Base-by-base conservation (phyloP, 2,113 vertebrate species). In the Pithys albifrons region DNA sequence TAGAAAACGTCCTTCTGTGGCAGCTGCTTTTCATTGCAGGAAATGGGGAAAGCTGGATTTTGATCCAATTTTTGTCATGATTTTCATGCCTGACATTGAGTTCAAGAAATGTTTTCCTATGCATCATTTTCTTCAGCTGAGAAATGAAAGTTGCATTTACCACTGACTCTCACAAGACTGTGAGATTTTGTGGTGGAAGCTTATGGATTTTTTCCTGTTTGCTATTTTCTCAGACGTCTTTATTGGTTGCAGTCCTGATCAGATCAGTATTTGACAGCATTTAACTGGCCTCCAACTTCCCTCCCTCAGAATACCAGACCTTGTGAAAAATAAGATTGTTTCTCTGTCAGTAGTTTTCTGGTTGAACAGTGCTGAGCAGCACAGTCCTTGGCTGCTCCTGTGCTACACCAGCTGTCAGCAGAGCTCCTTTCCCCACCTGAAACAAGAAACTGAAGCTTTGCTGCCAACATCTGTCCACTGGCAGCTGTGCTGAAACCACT, bases 21-120 rank as follows among this genome's bases (percentile, higher is more conserved):
- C 79, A 90, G 88, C 92, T 96, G 93, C 29, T 95, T 94, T 94
- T 94, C 51, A 74, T 88, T 4, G 3, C 33, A 45, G 90, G 79
- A 88, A 77, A 72, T 79, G 0, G 2, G 59, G 48, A 87, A 69
- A 84, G 62, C 80, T 95, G 70, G 48, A 64, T 89, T 93, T 89
- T 85, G n/a, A 90, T 93, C 67, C 67, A 88, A 4, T 94, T 94
- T 81, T 90, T 62, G 45, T 88, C 7, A 62, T 45, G 19, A 29
- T 78, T 91, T 85, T 85, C 51, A 43, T 76, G 45, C 49, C 87
- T 92, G 89, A 77, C 67, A 66, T 95, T 66, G 59, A 88, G 58
- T 69, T 82, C 25, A 69, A 64, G 41, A 81, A 82, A 48, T 23
- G 7, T 19, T 5, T 80, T 95, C 55, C 33, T 28, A 6, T 31